Evolutionary conservation across 2,888 invertebrate genomes (phyloP).

Genomic region (Plagiodera versicolora): DNA sequence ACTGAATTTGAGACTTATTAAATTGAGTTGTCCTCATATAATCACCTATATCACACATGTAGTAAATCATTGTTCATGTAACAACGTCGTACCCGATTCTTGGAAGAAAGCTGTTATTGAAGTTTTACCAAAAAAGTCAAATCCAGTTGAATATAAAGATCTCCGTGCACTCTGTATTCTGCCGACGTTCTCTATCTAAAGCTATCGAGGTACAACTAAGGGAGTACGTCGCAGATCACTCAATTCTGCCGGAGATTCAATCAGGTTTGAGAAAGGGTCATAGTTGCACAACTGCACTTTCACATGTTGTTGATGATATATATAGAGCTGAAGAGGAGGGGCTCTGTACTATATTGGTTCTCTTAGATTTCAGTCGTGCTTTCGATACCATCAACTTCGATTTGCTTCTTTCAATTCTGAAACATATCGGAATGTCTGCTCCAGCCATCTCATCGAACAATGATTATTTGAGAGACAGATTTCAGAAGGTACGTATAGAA

Average conservation of each 20-base stretch:
- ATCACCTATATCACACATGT: not conserved
- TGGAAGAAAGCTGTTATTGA: not conserved
- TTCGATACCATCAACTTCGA: no score
- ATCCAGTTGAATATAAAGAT: not conserved
- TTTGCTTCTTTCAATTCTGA: conserved; percentile 2
- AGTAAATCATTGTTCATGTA: not conserved
- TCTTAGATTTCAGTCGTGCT: no score
- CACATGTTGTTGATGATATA: no score
- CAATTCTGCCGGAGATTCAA: not conserved
- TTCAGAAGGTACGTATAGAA: not conserved
- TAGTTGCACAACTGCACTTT: no score
- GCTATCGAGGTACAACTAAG: not conserved
- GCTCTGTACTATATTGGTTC: no score
- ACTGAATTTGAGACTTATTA: not conserved
- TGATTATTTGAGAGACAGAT: not conserved
- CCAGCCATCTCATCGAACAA: not conserved
- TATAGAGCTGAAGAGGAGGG: no score
- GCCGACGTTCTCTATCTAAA: not conserved
- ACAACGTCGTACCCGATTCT: not conserved
- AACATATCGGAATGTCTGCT: conserved; percentile 11
- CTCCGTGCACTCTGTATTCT: not conserved
- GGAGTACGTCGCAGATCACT: not conserved
- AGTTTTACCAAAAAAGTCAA: not conserved
- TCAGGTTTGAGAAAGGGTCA: not conserved
- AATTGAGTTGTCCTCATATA: not conserved